Conservation (phyloP, 2,888 invertebrate genomes). For the Lithosia quadra region DNA sequence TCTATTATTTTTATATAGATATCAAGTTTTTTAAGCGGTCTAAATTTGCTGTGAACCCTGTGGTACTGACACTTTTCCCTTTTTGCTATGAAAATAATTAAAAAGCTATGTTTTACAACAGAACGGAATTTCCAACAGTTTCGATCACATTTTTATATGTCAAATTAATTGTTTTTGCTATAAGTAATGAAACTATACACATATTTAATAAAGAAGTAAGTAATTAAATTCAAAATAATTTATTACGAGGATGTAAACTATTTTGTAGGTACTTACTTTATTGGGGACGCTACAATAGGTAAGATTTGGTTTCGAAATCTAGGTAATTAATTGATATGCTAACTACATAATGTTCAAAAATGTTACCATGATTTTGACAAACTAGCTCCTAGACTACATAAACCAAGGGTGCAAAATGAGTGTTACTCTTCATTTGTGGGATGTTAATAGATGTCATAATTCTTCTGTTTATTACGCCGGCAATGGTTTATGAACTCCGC, state of each 20-base stretch:
- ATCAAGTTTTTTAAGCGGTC: too few species aligned
- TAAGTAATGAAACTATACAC: background rate
- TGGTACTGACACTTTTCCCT: too few species aligned
- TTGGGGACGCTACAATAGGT: too few species aligned
- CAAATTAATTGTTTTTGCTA: too few species aligned
- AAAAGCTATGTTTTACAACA: too few species aligned
- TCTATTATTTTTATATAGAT: background rate
- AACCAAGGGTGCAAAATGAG: slow-evolving; percentile 11
- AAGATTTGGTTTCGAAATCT: background rate
- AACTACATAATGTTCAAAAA: background rate
- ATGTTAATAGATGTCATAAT: slow-evolving; percentile 42
- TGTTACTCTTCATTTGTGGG: slow-evolving; percentile 48
- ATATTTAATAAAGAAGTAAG: background rate
- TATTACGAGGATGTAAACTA: background rate
- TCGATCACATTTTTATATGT: too few species aligned
- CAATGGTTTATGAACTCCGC: slow-evolving; percentile 40
- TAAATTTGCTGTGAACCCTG: too few species aligned
- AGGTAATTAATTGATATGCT: background rate
- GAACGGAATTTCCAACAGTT: too few species aligned
- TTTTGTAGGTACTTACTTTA: background rate
- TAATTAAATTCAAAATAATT: too few species aligned
- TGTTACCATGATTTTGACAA: background rate
- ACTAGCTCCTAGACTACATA: slow-evolving; percentile 10
- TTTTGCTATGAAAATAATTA: too few species aligned
- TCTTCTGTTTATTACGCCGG: slow-evolving; percentile 41